Conservation (phyloP, 2,888 invertebrate species). For the Chalcosyrphus nemorum region DNA sequence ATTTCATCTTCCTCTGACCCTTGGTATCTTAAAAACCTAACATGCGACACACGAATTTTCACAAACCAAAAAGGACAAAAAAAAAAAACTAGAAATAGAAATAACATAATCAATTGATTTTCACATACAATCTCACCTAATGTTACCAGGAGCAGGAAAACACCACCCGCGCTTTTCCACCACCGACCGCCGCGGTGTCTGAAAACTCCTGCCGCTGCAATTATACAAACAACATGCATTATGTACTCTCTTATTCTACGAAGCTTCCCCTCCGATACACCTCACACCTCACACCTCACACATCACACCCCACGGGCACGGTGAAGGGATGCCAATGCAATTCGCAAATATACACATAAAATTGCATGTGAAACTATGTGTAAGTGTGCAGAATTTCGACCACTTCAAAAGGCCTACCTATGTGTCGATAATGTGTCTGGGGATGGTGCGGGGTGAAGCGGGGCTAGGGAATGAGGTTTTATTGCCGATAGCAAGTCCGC, state of each 20-base stretch:
- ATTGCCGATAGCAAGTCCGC: too few relatives aligned
- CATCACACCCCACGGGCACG: too few relatives aligned
- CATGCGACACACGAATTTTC: conserved; percentile 12
- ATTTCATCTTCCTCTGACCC: too few relatives aligned
- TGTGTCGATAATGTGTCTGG: not conserved
- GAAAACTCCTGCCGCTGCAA: not conserved
- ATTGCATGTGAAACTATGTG: not conserved
- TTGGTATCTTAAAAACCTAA: too few relatives aligned
- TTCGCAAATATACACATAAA: conserved; percentile 13
- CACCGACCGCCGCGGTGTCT: not conserved
- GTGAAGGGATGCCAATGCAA: conserved; percentile 14
- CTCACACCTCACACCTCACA: not conserved
- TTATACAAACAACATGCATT: not conserved
- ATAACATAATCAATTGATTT: conserved; percentile 45
- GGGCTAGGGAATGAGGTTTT: too few relatives aligned
- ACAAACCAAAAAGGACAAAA: too few relatives aligned
- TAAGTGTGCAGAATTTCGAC: not conserved
- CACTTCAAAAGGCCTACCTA: not conserved
- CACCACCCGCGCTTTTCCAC: not conserved
- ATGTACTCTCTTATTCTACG: not conserved
- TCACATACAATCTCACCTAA: conserved; percentile 27
- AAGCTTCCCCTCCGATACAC: not conserved
- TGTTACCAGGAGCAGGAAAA: not conserved
- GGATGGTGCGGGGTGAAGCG: not conserved
- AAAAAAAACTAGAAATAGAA: too few relatives aligned